Evolutionary conservation across 1,140 invertebrate genomes (phyloP).

Genomic region (Periplaneta americana): DNA sequence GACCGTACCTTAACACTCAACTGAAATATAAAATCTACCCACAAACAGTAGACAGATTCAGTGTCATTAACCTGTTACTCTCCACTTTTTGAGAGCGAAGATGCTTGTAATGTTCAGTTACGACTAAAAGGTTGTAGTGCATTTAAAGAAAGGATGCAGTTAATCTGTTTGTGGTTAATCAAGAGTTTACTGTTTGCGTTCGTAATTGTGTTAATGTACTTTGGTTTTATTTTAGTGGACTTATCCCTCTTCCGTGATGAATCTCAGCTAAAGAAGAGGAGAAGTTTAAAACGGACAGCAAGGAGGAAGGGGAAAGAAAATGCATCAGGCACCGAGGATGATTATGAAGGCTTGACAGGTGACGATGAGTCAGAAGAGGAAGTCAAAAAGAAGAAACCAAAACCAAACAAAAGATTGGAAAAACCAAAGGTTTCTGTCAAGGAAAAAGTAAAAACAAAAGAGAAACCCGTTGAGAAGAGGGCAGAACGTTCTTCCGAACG

Average conservation of each 20-base stretch:
- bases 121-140: too few species aligned
- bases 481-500: constrained; percentile 13
- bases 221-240: too few species aligned
- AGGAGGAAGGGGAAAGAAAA: constrained; percentile 14
- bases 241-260: constrained; percentile 73
- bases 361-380: constrained; percentile 20
- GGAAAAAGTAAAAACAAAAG: constrained; percentile 20
- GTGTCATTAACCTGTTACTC: too few species aligned
- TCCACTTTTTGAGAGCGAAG: too few species aligned
- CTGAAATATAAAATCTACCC: too few species aligned
- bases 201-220: too few species aligned
- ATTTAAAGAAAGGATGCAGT: too few species aligned
- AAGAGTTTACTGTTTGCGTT: too few species aligned
- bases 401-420: constrained; percentile 26
- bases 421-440: constrained; percentile 25
- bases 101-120: too few species aligned
- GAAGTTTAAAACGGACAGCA: constrained; percentile 23
- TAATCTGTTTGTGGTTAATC: too few species aligned
- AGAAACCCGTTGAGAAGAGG: background rate
- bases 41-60: too few species aligned
- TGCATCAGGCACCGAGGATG: constrained; percentile 13
- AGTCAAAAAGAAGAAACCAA: constrained; percentile 13
- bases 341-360: background rate
- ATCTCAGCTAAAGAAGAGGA: constrained; percentile 66
- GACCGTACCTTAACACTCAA: too few species aligned